Percentiles rank a stretch among this genome's conserved stretches.
Conservation (phyloP, 1,140 invertebrate genomes). For the Lepidurus arcticus region DNA sequence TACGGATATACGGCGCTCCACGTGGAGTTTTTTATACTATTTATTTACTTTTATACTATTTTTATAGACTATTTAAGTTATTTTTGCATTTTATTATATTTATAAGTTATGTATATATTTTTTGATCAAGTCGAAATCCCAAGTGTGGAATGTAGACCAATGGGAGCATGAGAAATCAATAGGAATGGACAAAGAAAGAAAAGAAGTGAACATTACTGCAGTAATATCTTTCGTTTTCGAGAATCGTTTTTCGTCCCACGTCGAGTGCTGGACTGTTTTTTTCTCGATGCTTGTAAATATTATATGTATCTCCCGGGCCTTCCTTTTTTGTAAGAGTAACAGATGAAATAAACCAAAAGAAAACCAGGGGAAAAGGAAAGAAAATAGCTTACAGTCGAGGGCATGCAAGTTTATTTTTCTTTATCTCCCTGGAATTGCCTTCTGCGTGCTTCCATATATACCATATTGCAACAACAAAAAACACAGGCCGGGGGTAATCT, state of each 20-base stretch:
- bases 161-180: no score
- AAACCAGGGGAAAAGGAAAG: not conserved
- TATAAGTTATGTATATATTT: no score
- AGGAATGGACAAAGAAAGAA: no score
- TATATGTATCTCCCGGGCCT: not conserved
- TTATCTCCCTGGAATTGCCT: conserved; percentile 10
- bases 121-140: no score
- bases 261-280: not conserved
- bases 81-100: no score
- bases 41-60: no score
- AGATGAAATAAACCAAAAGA: not conserved
- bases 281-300: not conserved
- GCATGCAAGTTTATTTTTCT: not conserved
- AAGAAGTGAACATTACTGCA: no score
- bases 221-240: not conserved
- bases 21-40: no score
- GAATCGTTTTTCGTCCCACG: not conserved
- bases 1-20: no score
- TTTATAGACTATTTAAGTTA: no score
- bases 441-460: not conserved
- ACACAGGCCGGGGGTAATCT: not conserved
- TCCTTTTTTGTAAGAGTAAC: not conserved
- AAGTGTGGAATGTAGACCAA: no score
- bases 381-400: not conserved
- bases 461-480: conserved; percentile 3